Evolutionary conservation across 2,888 invertebrate genomes (phyloP), one percentile per base, ranked within the genome.

Genomic region (Drosophila melanosoma): DNA sequence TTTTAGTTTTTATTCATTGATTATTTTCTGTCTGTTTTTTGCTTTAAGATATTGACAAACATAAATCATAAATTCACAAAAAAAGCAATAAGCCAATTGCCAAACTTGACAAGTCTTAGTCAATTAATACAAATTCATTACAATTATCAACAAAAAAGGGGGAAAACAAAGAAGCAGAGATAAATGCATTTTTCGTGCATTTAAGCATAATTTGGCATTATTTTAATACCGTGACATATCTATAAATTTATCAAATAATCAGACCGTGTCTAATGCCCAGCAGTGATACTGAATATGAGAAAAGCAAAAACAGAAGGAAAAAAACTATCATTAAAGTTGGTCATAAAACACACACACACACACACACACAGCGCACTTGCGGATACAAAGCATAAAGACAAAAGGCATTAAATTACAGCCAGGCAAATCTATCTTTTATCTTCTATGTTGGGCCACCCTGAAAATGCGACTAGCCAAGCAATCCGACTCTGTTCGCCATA

Each of bases 191-290:
- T 48, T 58, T 23, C 42, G 26, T 45, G 57, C 51, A 38, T 72
- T 65, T 59, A 40, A 69, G 58, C 74, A 76, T 76, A 80, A 68
- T 79, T 76, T 69, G 68, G 70, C 53, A 82, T 82, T 77, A 85
- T 74, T 67, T 76, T 74, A 79, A 75, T 83, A 59, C 75, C 72
- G 71, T 81, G 82, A 79, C 81, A 74, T 88, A 84, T 88, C 87
- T 84, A 72, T 81, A 79, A 78, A 82, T 84, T 89, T 89, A 87
- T 82, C 83, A 84, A 81, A 63, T 84, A 87, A 87, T 87, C 89
- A 87, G 86, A 87, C 89, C 86, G 86, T 89, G 75, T 81, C 86
- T 87, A 87, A 87, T 87, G 79, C 77, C 73, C 69, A 69, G 69
- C 83, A 86, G 77, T 78, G 82, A 85, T 85, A 87, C 83, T 73